Evolutionary conservation across 2,113 vertebrate genomes (phyloP).

Genomic region (Riparia riparia): DNA sequence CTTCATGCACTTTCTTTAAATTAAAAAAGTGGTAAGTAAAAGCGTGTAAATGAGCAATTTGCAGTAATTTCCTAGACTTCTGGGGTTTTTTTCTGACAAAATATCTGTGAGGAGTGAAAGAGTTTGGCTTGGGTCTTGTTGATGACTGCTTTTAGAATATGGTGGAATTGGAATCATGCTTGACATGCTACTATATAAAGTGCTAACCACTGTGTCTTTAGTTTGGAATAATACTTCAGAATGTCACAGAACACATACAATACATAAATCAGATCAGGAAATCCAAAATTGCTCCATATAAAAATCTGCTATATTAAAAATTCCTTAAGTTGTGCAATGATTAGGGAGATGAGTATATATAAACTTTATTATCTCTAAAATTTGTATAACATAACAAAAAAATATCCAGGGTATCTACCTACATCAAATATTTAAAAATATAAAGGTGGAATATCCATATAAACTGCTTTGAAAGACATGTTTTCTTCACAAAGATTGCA

Average conservation of each 20-base stretch:
- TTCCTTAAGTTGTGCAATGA: background rate
- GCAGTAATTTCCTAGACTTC: background rate
- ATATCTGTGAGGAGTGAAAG: background rate
- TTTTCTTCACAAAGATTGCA: background rate
- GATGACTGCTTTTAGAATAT: background rate
- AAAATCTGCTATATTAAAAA: background rate
- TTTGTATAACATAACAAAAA: background rate
- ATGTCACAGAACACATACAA: background rate
- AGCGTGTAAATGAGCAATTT: background rate
- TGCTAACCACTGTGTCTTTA: background rate
- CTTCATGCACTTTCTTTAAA: background rate
- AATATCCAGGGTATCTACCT: background rate
- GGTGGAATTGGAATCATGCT: background rate
- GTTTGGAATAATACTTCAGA: background rate
- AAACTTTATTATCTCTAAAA: background rate
- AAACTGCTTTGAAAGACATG: background rate
- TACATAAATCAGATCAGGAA: background rate
- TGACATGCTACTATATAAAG: background rate
- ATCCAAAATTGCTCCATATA: background rate
- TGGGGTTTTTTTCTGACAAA: background rate
- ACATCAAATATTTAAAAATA: background rate
- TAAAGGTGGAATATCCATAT: background rate
- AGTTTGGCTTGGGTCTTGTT: background rate
- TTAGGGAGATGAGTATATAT: background rate
- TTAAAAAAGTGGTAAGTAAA: constrained; percentile 17